Percentiles rank a stretch among this genome's conserved stretches.
These are phyloP conservation scores for Anarsia innoxiella DNA, from an alignment of 2,888 invertebrate species.

Conservation along the genomic window DNA sequence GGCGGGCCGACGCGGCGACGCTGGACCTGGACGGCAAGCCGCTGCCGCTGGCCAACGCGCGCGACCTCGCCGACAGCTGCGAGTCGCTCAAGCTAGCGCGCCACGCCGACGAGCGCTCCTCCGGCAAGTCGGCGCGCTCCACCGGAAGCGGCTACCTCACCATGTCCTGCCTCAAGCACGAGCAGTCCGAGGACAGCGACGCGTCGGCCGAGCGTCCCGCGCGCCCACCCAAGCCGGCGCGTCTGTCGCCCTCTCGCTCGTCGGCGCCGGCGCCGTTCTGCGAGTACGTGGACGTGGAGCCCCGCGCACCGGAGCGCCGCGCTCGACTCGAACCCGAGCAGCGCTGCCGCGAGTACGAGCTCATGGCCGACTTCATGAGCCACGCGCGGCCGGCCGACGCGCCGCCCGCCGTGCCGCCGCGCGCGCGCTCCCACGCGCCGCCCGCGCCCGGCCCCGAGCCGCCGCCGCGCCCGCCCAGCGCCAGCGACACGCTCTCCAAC, in stretches of 20 bases:
- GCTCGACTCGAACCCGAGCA: slow-evolving; percentile 28
- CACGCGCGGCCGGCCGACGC: slow-evolving; percentile 40
- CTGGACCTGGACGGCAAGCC: slow-evolving; percentile 33
- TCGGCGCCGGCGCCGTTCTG: slow-evolving; percentile 31
- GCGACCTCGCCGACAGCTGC: slow-evolving; percentile 49
- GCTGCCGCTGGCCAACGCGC: slow-evolving; percentile 29
- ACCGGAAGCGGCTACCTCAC: slow-evolving; percentile 62
- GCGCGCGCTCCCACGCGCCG: slow-evolving; percentile 27
- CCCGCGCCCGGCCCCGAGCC: slow-evolving; percentile 62
- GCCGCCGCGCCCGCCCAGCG: slow-evolving; percentile 53
- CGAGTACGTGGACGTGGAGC: slow-evolving; percentile 35
- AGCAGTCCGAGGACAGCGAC: slow-evolving; percentile 56
- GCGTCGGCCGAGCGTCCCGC: slow-evolving; percentile 51
- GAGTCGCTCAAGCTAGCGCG: slow-evolving; percentile 56
- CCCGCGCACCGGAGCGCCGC: slow-evolving; percentile 32
- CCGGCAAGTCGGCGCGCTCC: slow-evolving; percentile 54
- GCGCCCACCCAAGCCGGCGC: slow-evolving; percentile 36
- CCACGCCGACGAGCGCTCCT: slow-evolving; percentile 55
- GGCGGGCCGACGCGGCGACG: slow-evolving; percentile 41
- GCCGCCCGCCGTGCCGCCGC: slow-evolving; percentile 52
- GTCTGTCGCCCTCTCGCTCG: slow-evolving; percentile 34
- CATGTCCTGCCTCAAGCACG: slow-evolving; percentile 62
- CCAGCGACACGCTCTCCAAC: slow-evolving; percentile 36
- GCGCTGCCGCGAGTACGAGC: slow-evolving; percentile 58
- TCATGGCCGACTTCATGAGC: slow-evolving; percentile 60